These are phyloP conservation scores for Forbesichthys agassizii DNA, from an alignment of 2,113 vertebrate genomes.

Conservation along the genomic window DNA sequence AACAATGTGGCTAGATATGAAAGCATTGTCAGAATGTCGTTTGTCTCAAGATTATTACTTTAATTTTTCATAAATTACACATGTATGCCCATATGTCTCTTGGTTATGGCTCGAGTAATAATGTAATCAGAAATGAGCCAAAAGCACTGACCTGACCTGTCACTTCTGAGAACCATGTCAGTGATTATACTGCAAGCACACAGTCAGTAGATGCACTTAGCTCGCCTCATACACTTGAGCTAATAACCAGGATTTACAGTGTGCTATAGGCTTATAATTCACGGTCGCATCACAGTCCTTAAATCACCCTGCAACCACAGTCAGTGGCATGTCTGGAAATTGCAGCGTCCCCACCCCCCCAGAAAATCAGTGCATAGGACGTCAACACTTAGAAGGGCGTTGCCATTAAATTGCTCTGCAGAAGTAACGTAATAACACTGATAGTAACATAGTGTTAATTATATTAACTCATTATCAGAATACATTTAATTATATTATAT, in stretches of 20 bases:
- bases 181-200: conserved; percentile 43
- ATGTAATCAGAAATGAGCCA: conserved; percentile 46
- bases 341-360: too few species aligned
- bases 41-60: too few species aligned
- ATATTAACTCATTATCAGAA: too few species aligned
- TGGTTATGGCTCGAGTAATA: neutral
- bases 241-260: conserved; percentile 56
- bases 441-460: too few species aligned
- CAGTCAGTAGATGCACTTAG: conserved; percentile 47
- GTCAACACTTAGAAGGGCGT: neutral
- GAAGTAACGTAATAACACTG: too few species aligned
- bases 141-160: conserved; percentile 50
- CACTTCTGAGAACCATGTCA: conserved; percentile 28
- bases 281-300: conserved; percentile 18
- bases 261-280: conserved; percentile 35
- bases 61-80: too few species aligned
- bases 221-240: conserved; percentile 51
- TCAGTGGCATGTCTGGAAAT: neutral
- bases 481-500: too few species aligned
- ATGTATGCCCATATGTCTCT: conserved; percentile 13
- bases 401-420: too few species aligned
- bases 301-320: conserved; percentile 10
- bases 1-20: too few species aligned
- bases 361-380: neutral
- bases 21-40: too few species aligned